Percentiles rank a stretch among this genome's conserved stretches.
Evolutionary conservation across 2,888 invertebrate species (phyloP).

Genomic region (Synergus gifuensis): DNA sequence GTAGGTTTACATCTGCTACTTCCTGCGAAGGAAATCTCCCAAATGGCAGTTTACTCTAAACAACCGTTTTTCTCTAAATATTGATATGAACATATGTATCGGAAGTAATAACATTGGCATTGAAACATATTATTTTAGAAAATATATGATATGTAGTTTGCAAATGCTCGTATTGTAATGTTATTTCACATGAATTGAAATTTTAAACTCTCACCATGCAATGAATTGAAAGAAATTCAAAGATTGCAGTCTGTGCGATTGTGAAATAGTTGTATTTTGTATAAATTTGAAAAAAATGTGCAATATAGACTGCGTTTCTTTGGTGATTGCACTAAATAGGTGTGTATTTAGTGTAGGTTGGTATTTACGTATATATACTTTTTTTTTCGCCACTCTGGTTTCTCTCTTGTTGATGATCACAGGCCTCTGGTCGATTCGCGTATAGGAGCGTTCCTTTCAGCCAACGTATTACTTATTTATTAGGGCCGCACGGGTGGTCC

Average conservation of each 20-base stretch:
- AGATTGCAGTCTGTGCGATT: too few species aligned
- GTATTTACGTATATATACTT: background rate
- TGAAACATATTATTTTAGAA: background rate
- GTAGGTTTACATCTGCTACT: background rate
- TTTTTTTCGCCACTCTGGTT: constrained; percentile 26
- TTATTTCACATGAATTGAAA: too few species aligned
- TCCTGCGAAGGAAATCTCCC: background rate
- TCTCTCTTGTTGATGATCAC: constrained; percentile 31
- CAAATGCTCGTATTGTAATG: too few species aligned
- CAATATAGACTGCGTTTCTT: background rate
- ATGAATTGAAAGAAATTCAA: too few species aligned
- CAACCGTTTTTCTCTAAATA: constrained; percentile 1
- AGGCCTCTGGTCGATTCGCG: constrained; percentile 40
- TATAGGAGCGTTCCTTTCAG: constrained; percentile 66
- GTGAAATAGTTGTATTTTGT: too few species aligned
- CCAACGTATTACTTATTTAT: constrained; percentile 77
- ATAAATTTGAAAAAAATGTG: too few species aligned
- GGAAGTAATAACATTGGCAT: background rate
- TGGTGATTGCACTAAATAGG: background rate
- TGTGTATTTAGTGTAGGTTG: background rate
- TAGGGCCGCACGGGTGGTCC: constrained; percentile 77
- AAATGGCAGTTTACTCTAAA: background rate
- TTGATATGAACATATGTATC: background rate
- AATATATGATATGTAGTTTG: too few species aligned
- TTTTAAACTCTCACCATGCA: too few species aligned